Evolutionary conservation across 1,140 invertebrate genomes (phyloP).

Genomic region (Danaus melanippus): DNA sequence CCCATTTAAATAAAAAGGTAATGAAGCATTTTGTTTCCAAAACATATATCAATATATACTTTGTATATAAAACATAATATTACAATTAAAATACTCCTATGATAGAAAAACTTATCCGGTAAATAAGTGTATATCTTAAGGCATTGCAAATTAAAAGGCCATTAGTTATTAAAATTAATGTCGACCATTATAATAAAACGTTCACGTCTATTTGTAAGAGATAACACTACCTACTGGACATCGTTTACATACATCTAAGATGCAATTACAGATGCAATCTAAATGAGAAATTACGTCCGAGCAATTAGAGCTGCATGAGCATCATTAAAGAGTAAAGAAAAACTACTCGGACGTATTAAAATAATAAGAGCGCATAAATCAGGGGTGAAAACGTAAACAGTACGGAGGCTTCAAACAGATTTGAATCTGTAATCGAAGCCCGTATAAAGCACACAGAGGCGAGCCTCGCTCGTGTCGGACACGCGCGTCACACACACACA

Average conservation of each 20-base stretch:
- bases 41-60: too few relatives aligned
- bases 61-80: too few relatives aligned
- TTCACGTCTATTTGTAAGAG: too few relatives aligned
- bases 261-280: conserved; percentile 19
- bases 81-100: too few relatives aligned
- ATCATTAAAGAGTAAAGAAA: conserved; percentile 16
- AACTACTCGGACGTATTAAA: conserved; percentile 14
- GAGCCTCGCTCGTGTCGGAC: conserved; percentile 16
- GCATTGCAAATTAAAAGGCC: too few relatives aligned
- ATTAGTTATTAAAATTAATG: too few relatives aligned
- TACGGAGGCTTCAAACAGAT: conserved; percentile 37
- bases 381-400: conserved; percentile 31
- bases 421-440: conserved; percentile 19
- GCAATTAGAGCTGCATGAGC: conserved; percentile 10
- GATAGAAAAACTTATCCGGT: too few relatives aligned
- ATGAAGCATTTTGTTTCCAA: too few relatives aligned
- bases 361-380: conserved; percentile 33
- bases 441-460: conserved; percentile 11
- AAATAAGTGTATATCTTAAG: too few relatives aligned
- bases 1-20: too few relatives aligned
- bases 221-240: too few relatives aligned
- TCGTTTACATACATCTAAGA: conserved; percentile 8
- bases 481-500: conserved; percentile 31
- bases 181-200: too few relatives aligned
- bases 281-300: conserved; percentile 17